Evolutionary conservation across 1,140 invertebrate species (phyloP).

Genomic region (Sinonovacula constricta): DNA sequence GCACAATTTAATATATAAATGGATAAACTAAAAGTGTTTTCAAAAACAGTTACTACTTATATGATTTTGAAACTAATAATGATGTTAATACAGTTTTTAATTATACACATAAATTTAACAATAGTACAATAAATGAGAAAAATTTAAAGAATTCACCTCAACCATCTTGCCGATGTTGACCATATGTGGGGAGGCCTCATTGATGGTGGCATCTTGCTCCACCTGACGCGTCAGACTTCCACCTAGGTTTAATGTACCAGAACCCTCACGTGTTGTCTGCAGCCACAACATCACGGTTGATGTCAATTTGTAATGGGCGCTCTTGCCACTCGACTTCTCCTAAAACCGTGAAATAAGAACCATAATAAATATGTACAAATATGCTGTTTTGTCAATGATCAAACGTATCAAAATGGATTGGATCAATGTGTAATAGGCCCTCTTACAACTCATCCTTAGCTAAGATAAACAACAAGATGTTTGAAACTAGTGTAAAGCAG

Average conservation of each 20-base stretch:
- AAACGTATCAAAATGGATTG: background rate
- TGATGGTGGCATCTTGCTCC: slow-evolving; percentile 93
- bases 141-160: slow-evolving; percentile 78
- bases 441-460: too few species aligned
- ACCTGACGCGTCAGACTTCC: slow-evolving; percentile 98
- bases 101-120: background rate
- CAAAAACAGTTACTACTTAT: too few species aligned
- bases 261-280: slow-evolving; percentile 97
- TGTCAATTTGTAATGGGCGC: slow-evolving; percentile 99
- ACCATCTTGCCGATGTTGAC: slow-evolving; percentile 94
- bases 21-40: too few species aligned
- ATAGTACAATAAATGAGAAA: background rate
- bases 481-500: too few species aligned
- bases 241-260: slow-evolving; percentile 99
- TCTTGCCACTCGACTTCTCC: slow-evolving; percentile 95
- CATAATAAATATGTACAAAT: background rate
- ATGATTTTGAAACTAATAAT: too few species aligned
- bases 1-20: too few species aligned
- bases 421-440: background rate
- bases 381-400: too few species aligned
- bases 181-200: slow-evolving; percentile 96
- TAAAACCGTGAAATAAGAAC: slow-evolving; percentile 60
- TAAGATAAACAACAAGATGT: too few species aligned
- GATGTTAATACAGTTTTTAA: background rate
- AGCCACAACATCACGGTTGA: slow-evolving; percentile 99